phyloP scores from a whole-genome alignment of 2,797 vertebrate genomes.

The Cygnus olor region DNA sequence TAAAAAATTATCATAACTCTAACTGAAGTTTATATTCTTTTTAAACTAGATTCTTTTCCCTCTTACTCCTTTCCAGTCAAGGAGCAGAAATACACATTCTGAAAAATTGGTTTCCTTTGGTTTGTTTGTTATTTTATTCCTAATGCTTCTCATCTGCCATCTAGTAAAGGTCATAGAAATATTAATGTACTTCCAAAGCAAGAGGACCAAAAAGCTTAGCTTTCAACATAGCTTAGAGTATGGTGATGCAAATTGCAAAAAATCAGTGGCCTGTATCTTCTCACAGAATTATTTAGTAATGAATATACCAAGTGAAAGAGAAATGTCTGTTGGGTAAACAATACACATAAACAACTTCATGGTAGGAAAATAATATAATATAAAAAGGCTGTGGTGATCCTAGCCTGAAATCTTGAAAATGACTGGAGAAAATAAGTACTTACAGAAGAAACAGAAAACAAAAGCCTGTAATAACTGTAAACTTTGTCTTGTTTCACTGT shows the following conservation, averaged over 20 bases:
- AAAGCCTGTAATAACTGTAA: conserved; percentile 3
- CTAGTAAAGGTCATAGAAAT: conserved; percentile 81
- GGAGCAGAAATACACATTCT: conserved; percentile 25
- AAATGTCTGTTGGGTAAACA: conserved; percentile 68
- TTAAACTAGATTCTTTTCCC: conserved; percentile 25
- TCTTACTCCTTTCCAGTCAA: conserved; percentile 29
- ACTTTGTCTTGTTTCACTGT: neutral
- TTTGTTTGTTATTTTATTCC: conserved; percentile 73
- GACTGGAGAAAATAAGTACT: conserved; percentile 48
- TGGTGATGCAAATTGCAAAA: conserved; percentile 75
- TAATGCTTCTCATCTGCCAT: conserved; percentile 69
- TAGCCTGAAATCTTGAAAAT: conserved; percentile 63
- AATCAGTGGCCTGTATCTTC: conserved; percentile 80
- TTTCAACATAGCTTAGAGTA: conserved; percentile 68
- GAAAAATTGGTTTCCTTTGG: conserved; percentile 48
- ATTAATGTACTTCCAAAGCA: conserved; percentile 75
- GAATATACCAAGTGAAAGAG: conserved; percentile 69
- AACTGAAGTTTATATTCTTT: conserved; percentile 36
- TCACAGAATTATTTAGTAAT: conserved; percentile 75
- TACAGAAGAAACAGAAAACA: neutral
- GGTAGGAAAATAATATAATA: conserved; percentile 7
- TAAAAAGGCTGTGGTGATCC: conserved; percentile 2
- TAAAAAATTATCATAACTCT: conserved; percentile 19
- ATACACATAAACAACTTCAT: conserved; percentile 46
- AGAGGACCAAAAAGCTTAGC: conserved; percentile 71